Conservation (phyloP, 2,888 invertebrate genomes). For the Tinea pellionella region DNA sequence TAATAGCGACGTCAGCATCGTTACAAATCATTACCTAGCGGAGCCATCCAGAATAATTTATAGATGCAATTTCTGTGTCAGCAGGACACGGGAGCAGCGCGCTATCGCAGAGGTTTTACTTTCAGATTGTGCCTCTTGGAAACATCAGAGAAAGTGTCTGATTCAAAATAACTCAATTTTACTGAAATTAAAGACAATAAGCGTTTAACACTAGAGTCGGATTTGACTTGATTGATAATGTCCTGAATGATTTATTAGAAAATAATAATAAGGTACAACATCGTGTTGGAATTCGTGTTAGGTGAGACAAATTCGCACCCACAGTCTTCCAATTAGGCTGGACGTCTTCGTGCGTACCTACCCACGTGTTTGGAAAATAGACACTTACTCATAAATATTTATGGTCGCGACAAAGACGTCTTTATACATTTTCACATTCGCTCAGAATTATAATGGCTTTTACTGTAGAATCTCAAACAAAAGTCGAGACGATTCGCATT, state of each 20-base stretch:
- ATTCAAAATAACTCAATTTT: slow-evolving; percentile 4
- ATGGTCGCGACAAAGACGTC: slow-evolving; percentile 56
- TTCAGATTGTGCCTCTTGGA: slow-evolving; percentile 63
- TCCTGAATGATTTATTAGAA: slow-evolving; percentile 4
- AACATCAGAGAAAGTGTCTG: slow-evolving; percentile 66
- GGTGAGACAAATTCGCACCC: slow-evolving; percentile 55
- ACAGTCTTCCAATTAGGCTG: slow-evolving; percentile 57
- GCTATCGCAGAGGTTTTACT: slow-evolving; percentile 66
- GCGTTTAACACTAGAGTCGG: not conserved
- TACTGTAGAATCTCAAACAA: slow-evolving; percentile 62
- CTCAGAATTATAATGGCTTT: slow-evolving; percentile 64
- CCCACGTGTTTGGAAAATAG: slow-evolving; percentile 62
- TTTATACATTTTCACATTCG: slow-evolving; percentile 63
- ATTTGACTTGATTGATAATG: slow-evolving; percentile 2
- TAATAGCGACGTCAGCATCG: slow-evolving; percentile 15
- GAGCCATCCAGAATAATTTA: slow-evolving; percentile 46
- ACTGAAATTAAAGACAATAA: slow-evolving; percentile 6
- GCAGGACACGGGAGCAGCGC: slow-evolving; percentile 60
- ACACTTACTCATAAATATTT: slow-evolving; percentile 65
- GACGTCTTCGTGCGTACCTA: slow-evolving; percentile 57
- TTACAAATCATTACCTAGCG: slow-evolving; percentile 17
- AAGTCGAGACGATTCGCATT: slow-evolving; percentile 61
- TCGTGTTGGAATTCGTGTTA: slow-evolving; percentile 19
- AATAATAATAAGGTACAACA: slow-evolving; percentile 16
- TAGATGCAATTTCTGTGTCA: slow-evolving; percentile 60